Conservation (phyloP, 2,888 invertebrate species). For the Rotaria macrura region DNA sequence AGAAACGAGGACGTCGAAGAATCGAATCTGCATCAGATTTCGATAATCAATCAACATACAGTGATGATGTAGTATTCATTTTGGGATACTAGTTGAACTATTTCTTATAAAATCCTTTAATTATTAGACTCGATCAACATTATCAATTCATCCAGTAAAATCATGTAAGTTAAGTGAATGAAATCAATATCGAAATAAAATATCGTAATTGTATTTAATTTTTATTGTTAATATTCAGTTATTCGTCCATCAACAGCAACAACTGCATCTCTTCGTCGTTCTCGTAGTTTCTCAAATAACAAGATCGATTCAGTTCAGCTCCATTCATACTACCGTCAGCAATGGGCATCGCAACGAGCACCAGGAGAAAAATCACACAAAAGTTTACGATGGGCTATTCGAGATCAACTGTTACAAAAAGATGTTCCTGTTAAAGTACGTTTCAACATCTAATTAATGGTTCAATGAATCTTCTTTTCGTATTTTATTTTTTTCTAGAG, state of each 20-base stretch:
- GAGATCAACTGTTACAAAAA: constrained; percentile 44
- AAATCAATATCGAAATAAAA: neutral
- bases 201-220: neutral
- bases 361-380: constrained; percentile 48
- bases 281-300: neutral
- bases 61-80: neutral
- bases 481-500: neutral
- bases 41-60: neutral
- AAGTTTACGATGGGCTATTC: constrained; percentile 44
- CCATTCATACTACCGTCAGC: constrained; percentile 26
- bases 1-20: neutral
- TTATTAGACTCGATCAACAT: neutral
- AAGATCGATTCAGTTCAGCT: constrained; percentile 23
- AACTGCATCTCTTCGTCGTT: constrained; percentile 9
- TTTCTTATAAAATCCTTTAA: too few relatives aligned
- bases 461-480: neutral
- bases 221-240: neutral
- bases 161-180: neutral
- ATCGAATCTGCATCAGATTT: neutral
- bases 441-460: neutral
- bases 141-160: neutral
- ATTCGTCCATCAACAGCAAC: constrained; percentile 16
- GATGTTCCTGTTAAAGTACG: constrained; percentile 45
- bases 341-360: constrained; percentile 35
- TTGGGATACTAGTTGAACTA: too few relatives aligned